A percentile compares a stretch with the other conserved stretches of the same genome.
These are phyloP conservation scores for Orthosia incerta DNA, from an alignment of 2,888 invertebrate genomes.

Conservation along the genomic window DNA sequence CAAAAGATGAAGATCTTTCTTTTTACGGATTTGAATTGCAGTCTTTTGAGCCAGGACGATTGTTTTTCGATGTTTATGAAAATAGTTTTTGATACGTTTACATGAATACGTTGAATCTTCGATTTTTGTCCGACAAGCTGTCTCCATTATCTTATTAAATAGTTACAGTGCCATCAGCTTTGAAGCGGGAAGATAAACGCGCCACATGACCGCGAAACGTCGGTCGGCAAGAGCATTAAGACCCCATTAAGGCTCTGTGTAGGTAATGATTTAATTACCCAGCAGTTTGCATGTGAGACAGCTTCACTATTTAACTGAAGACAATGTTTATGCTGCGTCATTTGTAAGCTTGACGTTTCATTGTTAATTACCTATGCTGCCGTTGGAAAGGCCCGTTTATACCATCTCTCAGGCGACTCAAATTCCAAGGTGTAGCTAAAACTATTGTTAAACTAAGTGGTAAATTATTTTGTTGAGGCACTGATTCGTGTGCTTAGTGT, in stretches of 20 bases:
- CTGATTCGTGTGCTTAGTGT: too few relatives aligned
- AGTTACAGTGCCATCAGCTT: neutral
- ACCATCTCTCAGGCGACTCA: neutral
- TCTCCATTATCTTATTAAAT: neutral
- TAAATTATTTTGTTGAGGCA: too few relatives aligned
- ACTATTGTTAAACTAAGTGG: too few relatives aligned
- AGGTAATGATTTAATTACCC: slow-evolving; percentile 60
- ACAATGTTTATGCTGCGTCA: slow-evolving; percentile 28
- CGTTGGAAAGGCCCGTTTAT: slow-evolving; percentile 1
- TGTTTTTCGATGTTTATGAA: neutral
- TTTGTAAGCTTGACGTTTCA: neutral
- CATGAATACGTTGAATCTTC: neutral
- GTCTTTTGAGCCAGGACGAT: neutral
- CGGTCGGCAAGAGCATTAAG: slow-evolving; percentile 21
- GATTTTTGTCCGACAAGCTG: neutral
- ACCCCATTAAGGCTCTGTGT: slow-evolving; percentile 29
- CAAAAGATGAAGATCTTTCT: too few relatives aligned
- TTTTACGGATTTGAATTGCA: neutral
- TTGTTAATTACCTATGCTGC: slow-evolving; percentile 21
- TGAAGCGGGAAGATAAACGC: slow-evolving; percentile 21
- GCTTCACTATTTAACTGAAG: slow-evolving; percentile 28
- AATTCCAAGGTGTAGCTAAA: neutral
- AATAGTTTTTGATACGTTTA: neutral
- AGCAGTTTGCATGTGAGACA: slow-evolving; percentile 42
- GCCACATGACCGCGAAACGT: slow-evolving; percentile 5